Evolutionary conservation across 1,140 invertebrate species (phyloP).

Genomic region (Neotoxoptera formosana): DNA sequence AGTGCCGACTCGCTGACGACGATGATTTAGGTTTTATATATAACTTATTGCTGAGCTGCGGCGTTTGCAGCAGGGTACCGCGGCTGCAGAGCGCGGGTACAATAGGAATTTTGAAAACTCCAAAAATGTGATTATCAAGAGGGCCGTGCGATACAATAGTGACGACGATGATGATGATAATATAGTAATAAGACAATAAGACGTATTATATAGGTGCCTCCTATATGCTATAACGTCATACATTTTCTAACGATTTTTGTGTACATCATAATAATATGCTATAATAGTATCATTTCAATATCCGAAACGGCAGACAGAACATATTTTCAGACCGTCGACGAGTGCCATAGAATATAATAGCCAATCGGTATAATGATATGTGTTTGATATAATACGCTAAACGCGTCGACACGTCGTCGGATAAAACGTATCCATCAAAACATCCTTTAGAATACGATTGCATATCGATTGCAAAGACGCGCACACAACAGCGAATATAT

Average conservation of each 20-base stretch:
- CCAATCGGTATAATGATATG: too few species aligned
- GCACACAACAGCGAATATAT: background rate
- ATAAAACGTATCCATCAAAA: background rate
- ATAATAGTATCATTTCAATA: too few species aligned
- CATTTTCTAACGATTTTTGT: background rate
- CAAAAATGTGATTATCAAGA: constrained; percentile 1
- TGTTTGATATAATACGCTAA: background rate
- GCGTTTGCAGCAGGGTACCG: background rate
- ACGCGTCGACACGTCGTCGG: background rate
- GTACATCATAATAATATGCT: too few species aligned
- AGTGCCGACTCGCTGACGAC: background rate
- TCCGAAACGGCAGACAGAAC: background rate
- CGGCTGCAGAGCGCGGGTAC: background rate
- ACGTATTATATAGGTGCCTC: background rate
- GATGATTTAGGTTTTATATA: constrained; percentile 4
- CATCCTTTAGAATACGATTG: background rate
- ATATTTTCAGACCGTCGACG: background rate
- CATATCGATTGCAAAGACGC: background rate
- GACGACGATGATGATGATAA: background rate
- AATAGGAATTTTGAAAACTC: background rate
- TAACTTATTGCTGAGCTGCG: background rate
- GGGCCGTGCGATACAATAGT: background rate
- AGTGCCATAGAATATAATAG: background rate
- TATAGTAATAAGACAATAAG: background rate
- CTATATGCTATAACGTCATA: background rate